Evolutionary conservation across 2,113 vertebrate species (phyloP).

Genomic region (Laterallus jamaicensis): DNA sequence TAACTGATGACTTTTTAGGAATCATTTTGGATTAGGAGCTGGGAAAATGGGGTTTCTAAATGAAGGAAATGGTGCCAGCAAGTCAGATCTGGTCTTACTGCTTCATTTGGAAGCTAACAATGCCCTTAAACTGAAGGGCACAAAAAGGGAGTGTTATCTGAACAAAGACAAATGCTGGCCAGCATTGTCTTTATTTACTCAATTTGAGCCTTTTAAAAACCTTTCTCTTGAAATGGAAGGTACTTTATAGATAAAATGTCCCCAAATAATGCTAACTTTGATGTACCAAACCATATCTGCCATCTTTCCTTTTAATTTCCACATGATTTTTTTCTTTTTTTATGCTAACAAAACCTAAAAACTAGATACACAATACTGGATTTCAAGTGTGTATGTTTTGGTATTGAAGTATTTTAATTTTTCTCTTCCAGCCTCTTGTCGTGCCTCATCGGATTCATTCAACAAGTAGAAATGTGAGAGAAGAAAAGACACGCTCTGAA

Average conservation of each 20-base stretch:
- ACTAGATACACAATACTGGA: neutral
- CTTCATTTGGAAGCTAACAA: neutral
- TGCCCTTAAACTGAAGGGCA: neutral
- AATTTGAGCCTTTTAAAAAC: neutral
- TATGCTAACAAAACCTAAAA: neutral
- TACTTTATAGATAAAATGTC: neutral
- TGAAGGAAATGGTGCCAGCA: neutral
- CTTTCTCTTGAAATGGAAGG: neutral
- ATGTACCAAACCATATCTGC: neutral
- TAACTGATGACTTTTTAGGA: neutral
- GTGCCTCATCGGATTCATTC: conserved; percentile 97
- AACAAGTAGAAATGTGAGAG: conserved; percentile 91
- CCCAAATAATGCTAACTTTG: neutral
- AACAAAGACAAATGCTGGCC: neutral
- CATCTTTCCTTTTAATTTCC: neutral
- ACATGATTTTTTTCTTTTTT: neutral
- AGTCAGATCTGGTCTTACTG: neutral
- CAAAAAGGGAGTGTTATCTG: neutral
- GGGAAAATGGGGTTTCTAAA: neutral
- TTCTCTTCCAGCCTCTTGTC: conserved; percentile 84
- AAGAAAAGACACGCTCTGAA: conserved; percentile 97
- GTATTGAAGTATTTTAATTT: conserved; percentile 22
- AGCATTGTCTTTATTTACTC: neutral
- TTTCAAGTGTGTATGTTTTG: neutral
- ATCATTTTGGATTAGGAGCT: neutral